Conservation (phyloP, 2,113 vertebrate species). For the Malurus alboscapulatus region DNA sequence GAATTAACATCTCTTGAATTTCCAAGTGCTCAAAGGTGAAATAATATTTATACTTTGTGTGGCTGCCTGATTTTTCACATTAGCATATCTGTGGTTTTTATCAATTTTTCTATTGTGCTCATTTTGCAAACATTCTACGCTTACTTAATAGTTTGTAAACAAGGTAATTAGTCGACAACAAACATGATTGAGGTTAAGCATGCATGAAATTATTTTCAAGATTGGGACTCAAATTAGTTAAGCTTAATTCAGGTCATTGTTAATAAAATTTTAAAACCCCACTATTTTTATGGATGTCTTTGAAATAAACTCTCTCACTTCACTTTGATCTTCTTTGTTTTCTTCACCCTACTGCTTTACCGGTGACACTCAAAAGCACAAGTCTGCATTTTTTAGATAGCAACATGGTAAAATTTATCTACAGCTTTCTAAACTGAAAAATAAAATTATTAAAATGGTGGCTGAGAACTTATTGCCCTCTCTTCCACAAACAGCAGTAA, state of each 20-base stretch:
- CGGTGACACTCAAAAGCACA: neutral
- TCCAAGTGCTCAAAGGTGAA: neutral
- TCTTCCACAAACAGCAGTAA: neutral
- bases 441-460: neutral
- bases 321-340: slow-evolving; percentile 43
- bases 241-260: slow-evolving; percentile 37
- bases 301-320: slow-evolving; percentile 22
- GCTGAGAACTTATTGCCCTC: neutral
- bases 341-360: neutral
- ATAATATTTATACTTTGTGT: neutral
- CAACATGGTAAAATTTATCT: neutral
- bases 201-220: slow-evolving; percentile 43
- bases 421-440: slow-evolving; percentile 11
- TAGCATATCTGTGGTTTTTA: neutral
- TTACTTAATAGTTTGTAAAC: slow-evolving; percentile 39
- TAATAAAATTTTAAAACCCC: slow-evolving; percentile 38
- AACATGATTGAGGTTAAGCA: slow-evolving; percentile 10
- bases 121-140: neutral
- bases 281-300: slow-evolving; percentile 27
- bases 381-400: slow-evolving; percentile 24
- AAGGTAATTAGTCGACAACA: slow-evolving; percentile 44
- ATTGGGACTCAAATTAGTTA: slow-evolving; percentile 25
- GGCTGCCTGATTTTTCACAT: neutral
- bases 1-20: neutral
- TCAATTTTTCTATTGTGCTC: slow-evolving; percentile 17